These are phyloP conservation scores for Pungitius pungitius DNA, from an alignment of 2,113 vertebrate genomes.

Conservation along the genomic window DNA sequence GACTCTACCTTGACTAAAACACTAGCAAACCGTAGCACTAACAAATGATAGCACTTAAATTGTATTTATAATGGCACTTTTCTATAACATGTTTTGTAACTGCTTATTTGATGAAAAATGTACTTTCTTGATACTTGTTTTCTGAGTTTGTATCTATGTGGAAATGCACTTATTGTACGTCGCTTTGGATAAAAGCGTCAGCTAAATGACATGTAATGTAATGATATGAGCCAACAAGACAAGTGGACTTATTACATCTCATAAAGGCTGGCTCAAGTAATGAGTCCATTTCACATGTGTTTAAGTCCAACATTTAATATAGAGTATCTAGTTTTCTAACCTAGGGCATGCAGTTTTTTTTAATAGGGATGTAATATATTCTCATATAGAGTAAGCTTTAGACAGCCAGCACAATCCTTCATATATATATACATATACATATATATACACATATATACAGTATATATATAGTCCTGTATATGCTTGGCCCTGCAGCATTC, in stretches of 20 bases:
- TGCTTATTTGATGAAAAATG: too few species aligned
- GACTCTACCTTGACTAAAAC: too few species aligned
- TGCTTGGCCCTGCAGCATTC: slow-evolving; percentile 37
- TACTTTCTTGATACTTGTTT: too few species aligned
- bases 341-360: neutral
- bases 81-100: too few species aligned
- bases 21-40: too few species aligned
- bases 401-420: slow-evolving; percentile 27
- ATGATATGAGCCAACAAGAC: slow-evolving; percentile 1
- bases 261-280: neutral
- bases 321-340: slow-evolving; percentile 4
- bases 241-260: neutral
- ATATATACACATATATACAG: slow-evolving; percentile 33
- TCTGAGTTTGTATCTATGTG: too few species aligned
- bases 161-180: too few species aligned
- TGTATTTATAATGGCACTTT: too few species aligned
- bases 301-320: neutral
- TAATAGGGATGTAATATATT: slow-evolving; percentile 5
- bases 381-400: slow-evolving; percentile 1
- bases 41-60: too few species aligned
- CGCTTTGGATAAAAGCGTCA: too few species aligned
- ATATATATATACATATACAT: slow-evolving; percentile 28
- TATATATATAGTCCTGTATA: too few species aligned
- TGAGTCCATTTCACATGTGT: neutral
- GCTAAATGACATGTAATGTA: too few species aligned